Base-by-base conservation (phyloP, 2,113 vertebrate species). In the Colius striatus region DNA sequence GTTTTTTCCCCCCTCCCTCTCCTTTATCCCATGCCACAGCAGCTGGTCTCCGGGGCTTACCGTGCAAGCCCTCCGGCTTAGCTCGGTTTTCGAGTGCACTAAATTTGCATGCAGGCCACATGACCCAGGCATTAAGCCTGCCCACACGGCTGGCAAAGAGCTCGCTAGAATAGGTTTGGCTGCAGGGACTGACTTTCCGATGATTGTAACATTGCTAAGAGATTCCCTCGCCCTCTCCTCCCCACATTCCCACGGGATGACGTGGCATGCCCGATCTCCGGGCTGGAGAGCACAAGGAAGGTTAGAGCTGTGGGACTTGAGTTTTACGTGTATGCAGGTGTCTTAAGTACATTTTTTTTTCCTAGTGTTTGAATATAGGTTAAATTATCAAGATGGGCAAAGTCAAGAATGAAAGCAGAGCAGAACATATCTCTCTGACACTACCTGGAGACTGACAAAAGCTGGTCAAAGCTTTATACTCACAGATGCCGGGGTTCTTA, bases 31-130 rank as follows among this genome's bases (percentile, higher is more conserved):
- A 79, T 90, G 60, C 67, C 89, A 73, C 58, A 84, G 79, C 92
- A 96, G 94, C 94, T 96, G 96, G 66, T 79, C 75, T 73, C 74
- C 67, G 29, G 0, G 74, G 70, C 81, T 95, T 58, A 73, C 34
- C 36, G 78, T 20, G 57, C 71, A 92, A 92, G 75, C 87, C 75
- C 84, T 76, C 45, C 1, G 1, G 92, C 92, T 96, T 70, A 95
- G 58, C 82, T 95, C 2, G 1, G 41, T 78, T 90, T 90, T 57
- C 78, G 76, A 85, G 62, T 8, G 11, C 71, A 45, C 94, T 70
- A 65, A 68, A 85, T 90, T 85, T 76, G 75, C 95, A 70, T 88
- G 90, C 90, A 65, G 0, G 0, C 58, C 85, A 76, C 92, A 88
- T 82, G 85, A 88, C 62, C 71, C 4, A 32, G 62, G 58, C 67